phyloP scores from a whole-genome alignment of 1,140 invertebrate species.

The Temnothorax curvispinosus region DNA sequence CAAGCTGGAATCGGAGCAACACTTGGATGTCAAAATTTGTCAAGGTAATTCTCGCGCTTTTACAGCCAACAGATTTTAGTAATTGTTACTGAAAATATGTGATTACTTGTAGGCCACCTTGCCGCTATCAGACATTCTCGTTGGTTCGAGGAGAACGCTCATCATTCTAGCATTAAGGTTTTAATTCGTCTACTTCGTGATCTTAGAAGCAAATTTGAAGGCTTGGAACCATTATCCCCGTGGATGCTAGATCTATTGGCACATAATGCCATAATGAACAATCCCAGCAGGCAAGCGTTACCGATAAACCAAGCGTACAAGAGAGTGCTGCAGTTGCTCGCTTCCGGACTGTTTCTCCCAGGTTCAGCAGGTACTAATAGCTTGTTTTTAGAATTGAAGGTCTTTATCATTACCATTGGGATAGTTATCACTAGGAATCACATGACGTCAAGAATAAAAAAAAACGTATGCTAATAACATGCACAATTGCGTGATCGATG shows the following conservation, averaged over 20 bases:
- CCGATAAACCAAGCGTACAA: slow-evolving; percentile 95
- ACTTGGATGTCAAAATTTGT: slow-evolving; percentile 84
- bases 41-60: slow-evolving; percentile 76
- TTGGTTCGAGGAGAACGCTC: slow-evolving; percentile 99
- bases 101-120: slow-evolving; percentile 89
- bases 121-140: slow-evolving; percentile 97
- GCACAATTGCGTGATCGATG: not conserved
- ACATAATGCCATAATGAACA: slow-evolving; percentile 98
- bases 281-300: slow-evolving; percentile 96
- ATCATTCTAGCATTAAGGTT: slow-evolving; percentile 98
- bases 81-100: not conserved
- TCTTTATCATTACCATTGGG: not conserved
- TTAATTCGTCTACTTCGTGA: slow-evolving; percentile 97
- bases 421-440: not conserved
- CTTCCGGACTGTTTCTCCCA: slow-evolving; percentile 97
- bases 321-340: slow-evolving; percentile 94
- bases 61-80: not conserved
- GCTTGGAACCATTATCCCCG: slow-evolving; percentile 95
- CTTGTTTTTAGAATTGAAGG: not conserved
- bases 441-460: not conserved
- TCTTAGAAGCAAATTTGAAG: slow-evolving; percentile 94
- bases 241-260: slow-evolving; percentile 99
- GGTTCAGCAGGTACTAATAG: slow-evolving; percentile 93
- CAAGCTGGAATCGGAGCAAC: slow-evolving; percentile 94
- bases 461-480: slow-evolving; percentile 3